These are phyloP conservation scores for Tribolium freemani DNA, from an alignment of 2,888 invertebrate species.

Conservation along the genomic window DNA sequence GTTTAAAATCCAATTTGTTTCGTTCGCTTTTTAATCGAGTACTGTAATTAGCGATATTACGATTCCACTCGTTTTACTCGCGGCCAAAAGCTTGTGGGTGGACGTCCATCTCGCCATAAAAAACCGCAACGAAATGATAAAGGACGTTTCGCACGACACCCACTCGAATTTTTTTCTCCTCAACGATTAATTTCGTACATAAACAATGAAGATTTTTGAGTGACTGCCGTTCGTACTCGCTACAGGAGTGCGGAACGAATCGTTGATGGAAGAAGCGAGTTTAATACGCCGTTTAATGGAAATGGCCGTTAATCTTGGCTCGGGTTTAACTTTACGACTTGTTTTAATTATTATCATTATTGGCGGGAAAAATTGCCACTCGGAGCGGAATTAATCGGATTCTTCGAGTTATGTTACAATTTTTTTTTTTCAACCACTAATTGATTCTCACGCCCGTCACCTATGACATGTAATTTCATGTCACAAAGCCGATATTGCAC, in stretches of 20 bases:
- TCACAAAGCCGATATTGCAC: conserved; percentile 31
- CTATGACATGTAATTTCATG: conserved; percentile 6
- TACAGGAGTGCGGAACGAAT: conserved; percentile 59
- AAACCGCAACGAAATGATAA: conserved; percentile 36
- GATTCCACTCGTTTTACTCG: conserved; percentile 31
- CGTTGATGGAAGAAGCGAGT: conserved; percentile 53
- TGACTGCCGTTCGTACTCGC: conserved; percentile 51
- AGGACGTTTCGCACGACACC: conserved; percentile 5
- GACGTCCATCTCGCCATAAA: conserved; percentile 6
- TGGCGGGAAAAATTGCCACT: conserved; percentile 46
- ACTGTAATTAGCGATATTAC: conserved; percentile 53
- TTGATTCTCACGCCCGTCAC: conserved; percentile 30
- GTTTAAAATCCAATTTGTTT: conserved; percentile 53
- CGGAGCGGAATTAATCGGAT: conserved; percentile 29
- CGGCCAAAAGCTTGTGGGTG: conserved; percentile 34
- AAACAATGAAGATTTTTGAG: conserved; percentile 54
- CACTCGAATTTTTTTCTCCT: not conserved
- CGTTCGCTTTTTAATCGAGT: conserved; percentile 51
- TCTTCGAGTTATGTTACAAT: not conserved
- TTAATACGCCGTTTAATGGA: conserved; percentile 40
- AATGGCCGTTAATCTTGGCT: conserved; percentile 40
- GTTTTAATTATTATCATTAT: conserved; percentile 36
- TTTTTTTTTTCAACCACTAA: not conserved
- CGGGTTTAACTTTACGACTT: conserved; percentile 30
- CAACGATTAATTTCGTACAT: conserved; percentile 57